Percentiles rank a stretch among this genome's conserved stretches.
Evolutionary conservation across 2,797 vertebrate species (phyloP).

Genomic region (Bryconaethiops microstoma): DNA sequence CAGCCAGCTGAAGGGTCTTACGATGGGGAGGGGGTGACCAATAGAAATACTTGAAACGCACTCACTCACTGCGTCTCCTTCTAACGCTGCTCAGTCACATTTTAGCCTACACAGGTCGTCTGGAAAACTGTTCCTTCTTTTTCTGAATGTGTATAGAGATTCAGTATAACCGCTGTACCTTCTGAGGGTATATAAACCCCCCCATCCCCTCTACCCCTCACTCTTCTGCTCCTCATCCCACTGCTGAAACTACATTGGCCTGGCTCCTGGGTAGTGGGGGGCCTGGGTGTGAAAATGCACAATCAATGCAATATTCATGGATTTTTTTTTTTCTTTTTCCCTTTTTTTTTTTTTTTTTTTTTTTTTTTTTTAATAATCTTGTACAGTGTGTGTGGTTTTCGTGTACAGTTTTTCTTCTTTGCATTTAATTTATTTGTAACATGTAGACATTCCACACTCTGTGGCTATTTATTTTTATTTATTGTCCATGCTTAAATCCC

Average conservation of each 20-base stretch:
- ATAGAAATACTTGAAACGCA: conserved; percentile 87
- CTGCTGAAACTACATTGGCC: conserved; percentile 80
- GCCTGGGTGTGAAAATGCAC: conserved; percentile 89
- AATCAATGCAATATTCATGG: conserved; percentile 95
- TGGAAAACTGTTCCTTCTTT: conserved; percentile 68
- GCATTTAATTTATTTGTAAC: conserved; percentile 91
- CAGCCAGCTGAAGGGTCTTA: conserved; percentile 60
- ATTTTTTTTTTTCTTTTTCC: conserved; percentile 68
- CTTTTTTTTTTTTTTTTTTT: conserved; percentile 71
- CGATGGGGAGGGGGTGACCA: conserved; percentile 74
- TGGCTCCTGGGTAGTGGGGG: conserved; percentile 76
- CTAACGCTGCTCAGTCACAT: conserved; percentile 84
- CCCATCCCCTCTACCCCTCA: conserved; percentile 41
- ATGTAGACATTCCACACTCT: conserved; percentile 85
- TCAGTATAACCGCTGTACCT: conserved; percentile 61
- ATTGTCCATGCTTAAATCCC: conserved; percentile 85
- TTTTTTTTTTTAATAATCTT: conserved; percentile 76
- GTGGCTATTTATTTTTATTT: conserved; percentile 98
- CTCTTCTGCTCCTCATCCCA: conserved; percentile 74
- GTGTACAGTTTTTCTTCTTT: conserved; percentile 74
- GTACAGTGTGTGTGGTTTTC: conserved; percentile 77
- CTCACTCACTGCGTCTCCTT: conserved; percentile 64
- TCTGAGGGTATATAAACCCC: conserved; percentile 51
- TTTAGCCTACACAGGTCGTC: conserved; percentile 83
- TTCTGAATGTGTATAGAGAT: conserved; percentile 83